Conservation (phyloP, 2,888 invertebrate species). For the Acleris literana region DNA sequence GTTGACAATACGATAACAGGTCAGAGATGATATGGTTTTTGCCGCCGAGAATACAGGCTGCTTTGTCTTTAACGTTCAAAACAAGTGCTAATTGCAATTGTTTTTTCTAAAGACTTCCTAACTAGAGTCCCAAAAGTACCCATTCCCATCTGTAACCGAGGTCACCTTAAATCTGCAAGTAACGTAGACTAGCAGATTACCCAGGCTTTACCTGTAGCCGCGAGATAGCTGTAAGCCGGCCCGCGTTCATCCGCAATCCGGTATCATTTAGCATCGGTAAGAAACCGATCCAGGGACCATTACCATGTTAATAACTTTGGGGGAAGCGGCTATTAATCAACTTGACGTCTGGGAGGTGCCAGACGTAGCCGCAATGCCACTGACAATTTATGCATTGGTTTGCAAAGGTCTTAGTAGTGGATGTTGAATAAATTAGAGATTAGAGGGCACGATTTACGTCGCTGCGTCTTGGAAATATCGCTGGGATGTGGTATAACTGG, state of each 20-base stretch:
- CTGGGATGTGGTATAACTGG: not conserved
- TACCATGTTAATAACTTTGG: slow-evolving; percentile 82
- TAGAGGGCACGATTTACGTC: slow-evolving; percentile 25
- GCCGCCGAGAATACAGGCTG: too few species aligned
- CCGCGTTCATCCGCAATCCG: slow-evolving; percentile 71
- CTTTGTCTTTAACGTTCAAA: too few species aligned
- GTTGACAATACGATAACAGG: too few species aligned
- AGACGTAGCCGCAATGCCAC: slow-evolving; percentile 57
- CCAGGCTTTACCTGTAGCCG: slow-evolving; percentile 54
- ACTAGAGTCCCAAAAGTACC: too few species aligned
- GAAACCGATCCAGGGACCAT: slow-evolving; percentile 81
- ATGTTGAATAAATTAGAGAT: slow-evolving; percentile 40
- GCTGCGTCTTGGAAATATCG: not conserved
- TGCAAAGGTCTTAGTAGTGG: slow-evolving; percentile 55
- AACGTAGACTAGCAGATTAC: slow-evolving; percentile 29
- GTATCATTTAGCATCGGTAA: slow-evolving; percentile 82
- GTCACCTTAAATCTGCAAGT: slow-evolving; percentile 10
- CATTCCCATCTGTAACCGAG: not conserved
- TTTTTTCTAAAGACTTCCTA: too few species aligned
- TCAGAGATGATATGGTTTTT: too few species aligned
- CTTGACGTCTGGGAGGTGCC: slow-evolving; percentile 71
- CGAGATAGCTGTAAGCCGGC: slow-evolving; percentile 63
- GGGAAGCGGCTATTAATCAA: slow-evolving; percentile 80
- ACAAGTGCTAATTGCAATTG: too few species aligned
- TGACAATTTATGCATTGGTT: slow-evolving; percentile 79